Conservation (phyloP, 2,113 vertebrate genomes). For the Passer domesticus region DNA sequence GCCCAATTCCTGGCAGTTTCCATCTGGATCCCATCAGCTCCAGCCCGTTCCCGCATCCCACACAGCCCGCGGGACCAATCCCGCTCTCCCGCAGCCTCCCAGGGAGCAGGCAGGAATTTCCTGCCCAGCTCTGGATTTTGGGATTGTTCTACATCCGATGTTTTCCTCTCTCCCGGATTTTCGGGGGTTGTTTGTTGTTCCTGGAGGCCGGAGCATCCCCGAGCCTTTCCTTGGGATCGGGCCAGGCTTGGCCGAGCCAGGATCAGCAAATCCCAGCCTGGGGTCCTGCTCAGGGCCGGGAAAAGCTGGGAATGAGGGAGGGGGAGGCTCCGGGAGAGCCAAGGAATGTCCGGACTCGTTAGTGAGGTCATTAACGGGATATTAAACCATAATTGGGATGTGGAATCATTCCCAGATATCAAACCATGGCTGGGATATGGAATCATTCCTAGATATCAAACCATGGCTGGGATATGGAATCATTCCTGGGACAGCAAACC, state of each 20-base stretch:
- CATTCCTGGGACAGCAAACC: no score
- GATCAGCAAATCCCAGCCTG: neutral
- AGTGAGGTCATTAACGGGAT: neutral
- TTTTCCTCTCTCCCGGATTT: neutral
- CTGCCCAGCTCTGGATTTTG: neutral
- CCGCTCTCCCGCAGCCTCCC: neutral
- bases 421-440: no score
- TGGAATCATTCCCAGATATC: no score
- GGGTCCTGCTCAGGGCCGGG: neutral
- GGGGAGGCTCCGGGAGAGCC: neutral
- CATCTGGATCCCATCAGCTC: neutral
- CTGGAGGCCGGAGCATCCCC: neutral
- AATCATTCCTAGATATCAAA: no score
- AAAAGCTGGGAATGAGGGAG: neutral
- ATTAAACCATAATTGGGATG: accelerated
- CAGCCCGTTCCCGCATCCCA: neutral
- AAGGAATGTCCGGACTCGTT: neutral
- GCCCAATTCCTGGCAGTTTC: neutral
- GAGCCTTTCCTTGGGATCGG: neutral
- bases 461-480: no score
- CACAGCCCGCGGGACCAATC: neutral
- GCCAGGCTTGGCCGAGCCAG: neutral
- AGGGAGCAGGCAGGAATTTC: neutral
- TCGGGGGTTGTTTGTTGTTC: neutral
- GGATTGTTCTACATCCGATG: accelerated